phyloP scores from a whole-genome alignment of 2,888 invertebrate genomes.

The Acrocera orbiculus region DNA sequence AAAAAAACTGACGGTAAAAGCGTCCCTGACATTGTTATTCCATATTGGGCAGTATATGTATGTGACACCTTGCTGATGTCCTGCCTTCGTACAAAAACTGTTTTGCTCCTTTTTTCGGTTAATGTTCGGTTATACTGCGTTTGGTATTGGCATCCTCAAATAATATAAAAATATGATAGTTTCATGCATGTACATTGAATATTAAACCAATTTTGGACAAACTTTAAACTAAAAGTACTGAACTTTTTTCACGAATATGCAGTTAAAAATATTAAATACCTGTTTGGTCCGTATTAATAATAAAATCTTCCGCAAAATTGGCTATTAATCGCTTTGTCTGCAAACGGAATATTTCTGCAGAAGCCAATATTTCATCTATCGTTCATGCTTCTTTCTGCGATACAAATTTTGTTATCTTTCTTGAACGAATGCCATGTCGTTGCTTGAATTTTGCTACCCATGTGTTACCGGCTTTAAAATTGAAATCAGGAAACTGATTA shows the following conservation, averaged over 20 bases:
- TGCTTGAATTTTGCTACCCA: slow-evolving; percentile 3
- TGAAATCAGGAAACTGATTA: slow-evolving; percentile 1
- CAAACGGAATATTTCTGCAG: neutral
- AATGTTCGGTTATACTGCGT: neutral
- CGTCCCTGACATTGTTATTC: neutral
- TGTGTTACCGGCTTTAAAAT: slow-evolving; percentile 1
- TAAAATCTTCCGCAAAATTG: neutral
- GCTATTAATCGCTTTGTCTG: neutral
- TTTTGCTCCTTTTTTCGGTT: neutral
- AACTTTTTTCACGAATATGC: no score
- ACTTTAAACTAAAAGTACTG: no score
- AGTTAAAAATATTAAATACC: no score
- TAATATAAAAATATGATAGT: slow-evolving; percentile 1
- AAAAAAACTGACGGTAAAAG: neutral
- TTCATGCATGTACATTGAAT: no score
- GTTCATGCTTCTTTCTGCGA: slow-evolving; percentile 1
- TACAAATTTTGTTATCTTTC: slow-evolving; percentile 4
- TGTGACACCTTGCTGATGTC: neutral
- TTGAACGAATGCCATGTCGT: slow-evolving; percentile 1
- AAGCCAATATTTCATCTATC: neutral
- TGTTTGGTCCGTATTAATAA: slow-evolving; percentile 1
- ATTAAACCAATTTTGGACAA: no score
- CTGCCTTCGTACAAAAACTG: neutral
- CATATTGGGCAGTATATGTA: neutral
- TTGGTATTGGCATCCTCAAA: neutral